phyloP scores from a whole-genome alignment of 1,140 invertebrate species.

The Maniola jurtina region DNA sequence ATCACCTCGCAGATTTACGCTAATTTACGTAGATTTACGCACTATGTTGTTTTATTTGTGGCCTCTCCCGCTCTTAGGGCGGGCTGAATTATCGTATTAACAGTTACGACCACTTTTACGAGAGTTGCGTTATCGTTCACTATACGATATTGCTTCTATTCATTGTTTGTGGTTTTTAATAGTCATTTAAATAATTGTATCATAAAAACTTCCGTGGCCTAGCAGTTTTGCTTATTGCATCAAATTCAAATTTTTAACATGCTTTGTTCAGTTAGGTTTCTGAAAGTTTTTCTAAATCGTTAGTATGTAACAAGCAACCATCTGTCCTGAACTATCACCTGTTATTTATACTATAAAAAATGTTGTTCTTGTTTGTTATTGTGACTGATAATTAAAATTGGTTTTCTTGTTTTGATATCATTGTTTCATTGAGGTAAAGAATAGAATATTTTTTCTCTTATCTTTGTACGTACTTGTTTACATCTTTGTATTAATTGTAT shows the following conservation, averaged over 20 bases:
- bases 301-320: too few relatives aligned
- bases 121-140: conserved; percentile 20
- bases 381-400: too few relatives aligned
- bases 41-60: conserved; percentile 46
- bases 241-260: background rate
- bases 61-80: conserved; percentile 46
- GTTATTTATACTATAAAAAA: too few relatives aligned
- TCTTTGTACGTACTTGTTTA: too few relatives aligned
- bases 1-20: conserved; percentile 44
- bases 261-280: background rate
- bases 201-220: background rate
- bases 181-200: conserved; percentile 29
- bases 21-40: conserved; percentile 34
- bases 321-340: too few relatives aligned
- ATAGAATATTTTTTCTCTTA: too few relatives aligned
- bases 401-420: too few relatives aligned
- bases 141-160: conserved; percentile 17
- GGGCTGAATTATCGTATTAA: conserved; percentile 46
- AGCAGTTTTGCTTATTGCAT: background rate
- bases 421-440: too few relatives aligned
- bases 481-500: too few relatives aligned
- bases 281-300: too few relatives aligned
- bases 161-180: conserved; percentile 26
- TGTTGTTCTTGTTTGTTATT: too few relatives aligned
- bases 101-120: conserved; percentile 36